Evolutionary conservation across 2,797 vertebrate genomes (phyloP).

Genomic region (Lacerta agilis): DNA sequence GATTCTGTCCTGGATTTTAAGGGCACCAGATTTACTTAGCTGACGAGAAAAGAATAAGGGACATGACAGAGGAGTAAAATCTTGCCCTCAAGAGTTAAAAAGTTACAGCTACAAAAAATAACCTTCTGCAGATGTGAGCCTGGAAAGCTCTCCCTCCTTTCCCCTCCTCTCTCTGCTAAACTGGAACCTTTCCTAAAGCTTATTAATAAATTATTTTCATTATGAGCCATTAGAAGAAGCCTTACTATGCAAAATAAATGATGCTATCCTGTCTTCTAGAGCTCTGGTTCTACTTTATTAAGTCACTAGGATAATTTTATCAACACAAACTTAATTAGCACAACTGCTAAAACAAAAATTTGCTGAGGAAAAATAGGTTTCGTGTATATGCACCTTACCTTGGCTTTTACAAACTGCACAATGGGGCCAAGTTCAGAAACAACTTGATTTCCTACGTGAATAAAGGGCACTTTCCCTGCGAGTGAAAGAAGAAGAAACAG

Average conservation of each 20-base stretch:
- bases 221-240: constrained; percentile 9
- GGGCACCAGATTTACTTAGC: too few relatives aligned
- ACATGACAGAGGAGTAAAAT: background rate
- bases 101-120: background rate
- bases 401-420: constrained; percentile 88
- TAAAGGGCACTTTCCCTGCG: constrained; percentile 93
- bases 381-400: constrained; percentile 79
- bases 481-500: too few relatives aligned
- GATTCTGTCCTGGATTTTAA: background rate
- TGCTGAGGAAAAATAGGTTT: constrained; percentile 53
- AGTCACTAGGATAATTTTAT: constrained; percentile 40
- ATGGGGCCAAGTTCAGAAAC: constrained; percentile 93
- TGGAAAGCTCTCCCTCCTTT: background rate
- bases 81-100: background rate
- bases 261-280: background rate
- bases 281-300: constrained; percentile 10
- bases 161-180: background rate
- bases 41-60: background rate
- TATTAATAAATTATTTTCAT: constrained; percentile 14
- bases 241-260: constrained; percentile 12
- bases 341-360: constrained; percentile 50
- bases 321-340: constrained; percentile 56
- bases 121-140: background rate
- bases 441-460: constrained; percentile 95
- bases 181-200: background rate